Conservation (phyloP, 2,888 invertebrate genomes). For the Eustalomyia histrio region DNA sequence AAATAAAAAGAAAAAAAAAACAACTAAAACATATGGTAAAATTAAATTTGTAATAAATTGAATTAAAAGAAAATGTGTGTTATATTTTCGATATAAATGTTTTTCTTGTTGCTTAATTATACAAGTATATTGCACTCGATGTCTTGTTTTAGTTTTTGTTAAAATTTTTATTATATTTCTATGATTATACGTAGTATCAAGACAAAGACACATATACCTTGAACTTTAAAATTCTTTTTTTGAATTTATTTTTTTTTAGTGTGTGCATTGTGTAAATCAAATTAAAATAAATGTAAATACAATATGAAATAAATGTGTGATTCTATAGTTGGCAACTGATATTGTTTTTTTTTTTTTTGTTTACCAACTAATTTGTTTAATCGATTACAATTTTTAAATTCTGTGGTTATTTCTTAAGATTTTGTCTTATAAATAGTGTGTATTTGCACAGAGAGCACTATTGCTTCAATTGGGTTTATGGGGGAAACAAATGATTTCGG, state of each 20-base stretch:
- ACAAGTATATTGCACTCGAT: slow-evolving; percentile 26
- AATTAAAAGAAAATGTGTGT: neutral
- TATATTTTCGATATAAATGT: neutral
- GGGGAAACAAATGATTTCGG: neutral
- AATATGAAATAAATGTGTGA: neutral
- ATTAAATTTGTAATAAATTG: neutral
- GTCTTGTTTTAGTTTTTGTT: slow-evolving; percentile 18
- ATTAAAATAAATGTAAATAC: slow-evolving; percentile 7
- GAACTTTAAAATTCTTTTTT: slow-evolving; percentile 45
- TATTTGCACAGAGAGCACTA: slow-evolving; percentile 15
- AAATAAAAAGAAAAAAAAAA: neutral
- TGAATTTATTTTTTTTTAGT: neutral
- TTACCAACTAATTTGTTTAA: slow-evolving; percentile 17
- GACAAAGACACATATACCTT: slow-evolving; percentile 54
- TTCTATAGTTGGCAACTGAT: slow-evolving; percentile 36
- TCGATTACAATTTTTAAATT: slow-evolving; percentile 18
- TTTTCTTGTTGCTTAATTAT: neutral
- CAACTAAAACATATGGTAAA: neutral
- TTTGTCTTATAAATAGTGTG: neutral
- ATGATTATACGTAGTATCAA: slow-evolving; percentile 21
- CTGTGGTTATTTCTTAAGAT: neutral
- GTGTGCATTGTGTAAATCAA: slow-evolving; percentile 16
- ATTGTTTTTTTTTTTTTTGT: slow-evolving; percentile 21
- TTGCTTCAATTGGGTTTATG: neutral
- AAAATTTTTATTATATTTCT: slow-evolving; percentile 16